phyloP scores from a whole-genome alignment of 2,113 vertebrate species.

The Osmerus mordax region DNA sequence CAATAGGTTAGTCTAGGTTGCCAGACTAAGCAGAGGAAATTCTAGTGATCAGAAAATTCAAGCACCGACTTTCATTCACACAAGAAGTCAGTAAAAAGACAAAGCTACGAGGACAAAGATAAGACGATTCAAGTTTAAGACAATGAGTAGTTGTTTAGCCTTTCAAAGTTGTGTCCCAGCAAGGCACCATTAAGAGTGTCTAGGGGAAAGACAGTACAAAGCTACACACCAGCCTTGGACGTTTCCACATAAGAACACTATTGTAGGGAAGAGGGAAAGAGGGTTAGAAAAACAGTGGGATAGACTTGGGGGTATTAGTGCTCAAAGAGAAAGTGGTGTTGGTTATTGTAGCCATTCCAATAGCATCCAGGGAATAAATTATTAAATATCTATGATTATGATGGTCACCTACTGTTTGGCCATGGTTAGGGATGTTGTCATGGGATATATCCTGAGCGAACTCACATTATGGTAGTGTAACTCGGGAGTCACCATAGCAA shows the following conservation, averaged over 20 bases:
- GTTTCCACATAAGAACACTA: background rate
- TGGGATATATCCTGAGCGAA: conserved; percentile 38
- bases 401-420: conserved; percentile 15
- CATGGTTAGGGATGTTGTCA: conserved; percentile 38
- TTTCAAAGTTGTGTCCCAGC: conserved; percentile 2
- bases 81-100: background rate
- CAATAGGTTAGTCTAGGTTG: too few species aligned
- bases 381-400: conserved; percentile 16
- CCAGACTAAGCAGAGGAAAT: too few species aligned
- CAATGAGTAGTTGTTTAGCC: background rate
- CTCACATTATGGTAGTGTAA: conserved; percentile 49
- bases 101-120: background rate
- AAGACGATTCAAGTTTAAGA: background rate
- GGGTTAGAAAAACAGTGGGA: conserved; percentile 31
- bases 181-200: background rate
- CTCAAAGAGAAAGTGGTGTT: conserved; percentile 23
- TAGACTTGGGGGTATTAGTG: conserved; percentile 7
- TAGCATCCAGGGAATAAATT: conserved; percentile 31
- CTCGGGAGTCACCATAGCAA: conserved; percentile 67
- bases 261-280: conserved; percentile 17
- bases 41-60: background rate
- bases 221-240: background rate
- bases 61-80: background rate
- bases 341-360: conserved; percentile 33
- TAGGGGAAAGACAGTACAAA: background rate